Base-by-base conservation (phyloP, 2,113 vertebrate genomes). In the Meles meles region DNA sequence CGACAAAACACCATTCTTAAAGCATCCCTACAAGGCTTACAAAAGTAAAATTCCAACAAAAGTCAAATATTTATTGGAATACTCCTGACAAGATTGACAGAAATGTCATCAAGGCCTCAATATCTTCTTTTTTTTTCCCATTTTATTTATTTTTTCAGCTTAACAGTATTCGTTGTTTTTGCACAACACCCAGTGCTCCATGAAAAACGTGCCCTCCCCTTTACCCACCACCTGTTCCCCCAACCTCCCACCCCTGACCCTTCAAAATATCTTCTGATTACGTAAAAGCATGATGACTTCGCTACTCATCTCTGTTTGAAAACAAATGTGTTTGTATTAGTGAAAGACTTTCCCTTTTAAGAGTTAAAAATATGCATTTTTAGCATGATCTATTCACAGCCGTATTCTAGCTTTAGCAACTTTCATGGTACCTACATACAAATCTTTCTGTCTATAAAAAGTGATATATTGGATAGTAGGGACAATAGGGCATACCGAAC, bases 41-140 rank as follows among this genome's bases (percentile, higher is more conserved):
- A 52, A 90, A 95, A 90, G 39, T 63, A 89, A 95, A 89, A 67
- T 90, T 83, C 93, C 76, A 92, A 85, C 55, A 74, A 57, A 61
- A 82, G 10, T 61, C 52, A 72, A 71, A 87, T 79, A 83, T 89
- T 93, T 57, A 82, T 39, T 93, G 72, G 7, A 82, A 49, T 90
- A 6, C 63, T 91, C 86, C 42, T 20, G 29, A 31, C 74, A 61
- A 79, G 65, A 89, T 83, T 15, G 23, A 59, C 80, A 37, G 39
- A 74, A 93, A 96, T 92, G 25, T 83, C 85, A 79, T 87, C 31
- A 94, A 96, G n/a, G 2, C 17, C 44, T 88, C 31, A 23, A 15
- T 77, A 77, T 42, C 47, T 49, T 94, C 63, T 88, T n/a, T n/a
- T n/a, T n/a, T n/a, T n/a, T n/a, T n/a, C n/a, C n/a, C n/a, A n/a